These are phyloP conservation scores for Gastrophryne carolinensis DNA, from an alignment of 2,797 vertebrate species.

Conservation along the genomic window DNA sequence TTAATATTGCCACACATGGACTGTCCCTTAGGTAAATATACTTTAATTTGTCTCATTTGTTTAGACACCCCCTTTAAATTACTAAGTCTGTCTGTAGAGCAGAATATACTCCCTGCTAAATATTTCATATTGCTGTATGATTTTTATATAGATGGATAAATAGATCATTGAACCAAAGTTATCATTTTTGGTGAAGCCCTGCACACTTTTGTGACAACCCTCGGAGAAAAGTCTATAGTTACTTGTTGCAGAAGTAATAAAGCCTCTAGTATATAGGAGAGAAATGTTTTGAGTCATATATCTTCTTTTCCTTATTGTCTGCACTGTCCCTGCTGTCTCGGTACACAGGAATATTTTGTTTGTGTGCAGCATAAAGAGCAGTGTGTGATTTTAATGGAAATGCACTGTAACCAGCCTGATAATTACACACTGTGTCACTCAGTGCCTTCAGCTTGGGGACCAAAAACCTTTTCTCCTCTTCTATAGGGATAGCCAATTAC, in stretches of 20 bases:
- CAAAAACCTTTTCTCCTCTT: constrained; percentile 24
- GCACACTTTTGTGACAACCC: background rate
- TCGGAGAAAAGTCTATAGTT: background rate
- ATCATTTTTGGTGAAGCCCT: background rate
- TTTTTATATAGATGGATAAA: no score
- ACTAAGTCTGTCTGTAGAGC: no score
- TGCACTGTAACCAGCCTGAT: constrained; percentile 23
- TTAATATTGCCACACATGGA: no score
- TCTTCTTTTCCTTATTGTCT: background rate
- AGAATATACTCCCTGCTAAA: no score
- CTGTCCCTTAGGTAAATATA: no score
- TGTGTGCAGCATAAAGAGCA: background rate
- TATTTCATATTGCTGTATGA: no score
- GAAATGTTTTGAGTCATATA: background rate
- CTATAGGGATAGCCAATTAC: constrained; percentile 46
- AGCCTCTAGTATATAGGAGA: background rate
- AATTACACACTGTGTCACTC: constrained; percentile 38
- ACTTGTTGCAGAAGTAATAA: background rate
- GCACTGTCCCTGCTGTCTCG: background rate
- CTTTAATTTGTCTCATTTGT: no score
- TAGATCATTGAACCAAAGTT: no score
- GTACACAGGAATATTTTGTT: background rate
- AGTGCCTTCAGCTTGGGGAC: constrained; percentile 20
- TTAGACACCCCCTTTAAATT: no score
- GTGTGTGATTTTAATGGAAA: constrained; percentile 19